Conservation (phyloP, 2,797 vertebrate species). For the Lacerta bilineata region DNA sequence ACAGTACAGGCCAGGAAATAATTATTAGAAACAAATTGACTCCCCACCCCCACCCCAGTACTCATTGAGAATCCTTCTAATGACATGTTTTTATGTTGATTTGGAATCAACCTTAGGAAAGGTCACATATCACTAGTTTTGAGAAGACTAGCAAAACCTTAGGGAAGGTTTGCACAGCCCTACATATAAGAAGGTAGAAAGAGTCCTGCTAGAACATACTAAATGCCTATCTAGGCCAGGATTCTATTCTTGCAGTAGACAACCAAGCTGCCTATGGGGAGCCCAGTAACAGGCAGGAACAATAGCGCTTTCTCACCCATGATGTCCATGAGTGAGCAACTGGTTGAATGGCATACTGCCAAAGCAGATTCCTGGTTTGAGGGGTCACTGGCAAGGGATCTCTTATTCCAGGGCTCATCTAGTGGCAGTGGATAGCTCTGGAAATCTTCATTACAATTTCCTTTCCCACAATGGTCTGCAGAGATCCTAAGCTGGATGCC, state of each 20-base stretch:
- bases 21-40: neutral
- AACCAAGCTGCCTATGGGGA: no score
- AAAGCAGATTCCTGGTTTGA: neutral
- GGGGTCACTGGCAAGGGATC: neutral
- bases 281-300: neutral
- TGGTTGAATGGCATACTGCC: no score
- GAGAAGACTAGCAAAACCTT: neutral
- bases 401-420: neutral
- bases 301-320: no score
- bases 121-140: neutral
- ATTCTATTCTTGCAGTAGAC: no score
- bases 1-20: neutral
- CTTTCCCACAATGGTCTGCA: neutral
- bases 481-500: no score
- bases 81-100: neutral
- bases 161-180: no score
- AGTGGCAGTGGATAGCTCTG: neutral
- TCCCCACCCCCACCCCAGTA: no score
- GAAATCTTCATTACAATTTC: neutral
- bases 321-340: no score
- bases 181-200: no score
- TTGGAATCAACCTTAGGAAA: neutral
- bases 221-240: no score
- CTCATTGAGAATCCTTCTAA: neutral
- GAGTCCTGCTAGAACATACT: no score